phyloP scores from a whole-genome alignment of 2,888 invertebrate species.

The Asteroscopus sphinx region DNA sequence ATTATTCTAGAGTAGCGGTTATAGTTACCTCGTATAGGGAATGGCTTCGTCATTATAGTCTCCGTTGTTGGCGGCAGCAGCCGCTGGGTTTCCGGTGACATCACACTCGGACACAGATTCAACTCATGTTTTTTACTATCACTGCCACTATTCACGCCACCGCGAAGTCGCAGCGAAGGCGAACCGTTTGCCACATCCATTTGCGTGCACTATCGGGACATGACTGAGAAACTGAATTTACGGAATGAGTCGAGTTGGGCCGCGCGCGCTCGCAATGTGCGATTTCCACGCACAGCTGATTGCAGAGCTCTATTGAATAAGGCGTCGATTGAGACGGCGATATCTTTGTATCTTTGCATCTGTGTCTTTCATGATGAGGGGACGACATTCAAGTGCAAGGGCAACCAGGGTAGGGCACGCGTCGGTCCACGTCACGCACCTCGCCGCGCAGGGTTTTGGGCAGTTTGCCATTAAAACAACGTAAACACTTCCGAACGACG shows the following conservation, averaged over 20 bases:
- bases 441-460: slow-evolving; percentile 55
- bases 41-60: slow-evolving; percentile 96
- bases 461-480: slow-evolving; percentile 60
- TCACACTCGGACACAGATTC: slow-evolving; percentile 92
- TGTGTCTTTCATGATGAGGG: slow-evolving; percentile 51
- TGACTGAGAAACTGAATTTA: slow-evolving; percentile 72
- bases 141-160: slow-evolving; percentile 76
- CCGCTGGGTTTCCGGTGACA: slow-evolving; percentile 92
- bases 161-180: slow-evolving; percentile 86
- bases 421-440: slow-evolving; percentile 34
- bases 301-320: slow-evolving; percentile 19
- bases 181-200: slow-evolving; percentile 84
- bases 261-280: slow-evolving; percentile 26
- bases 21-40: slow-evolving; percentile 94
- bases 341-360: slow-evolving; percentile 46
- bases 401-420: slow-evolving; percentile 37
- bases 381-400: slow-evolving; percentile 69
- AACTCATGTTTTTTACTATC: slow-evolving; percentile 87
- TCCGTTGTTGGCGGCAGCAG: slow-evolving; percentile 94
- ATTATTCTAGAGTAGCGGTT: slow-evolving; percentile 51
- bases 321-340: slow-evolving; percentile 38
- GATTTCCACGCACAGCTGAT: slow-evolving; percentile 52
- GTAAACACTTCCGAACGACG: slow-evolving; percentile 61
- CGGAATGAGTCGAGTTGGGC: slow-evolving; percentile 16
- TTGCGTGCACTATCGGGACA: slow-evolving; percentile 77